Percentiles rank a stretch among this genome's conserved stretches.
Evolutionary conservation across 2,113 vertebrate genomes (phyloP).

Genomic region (Pachycephala philippinensis): DNA sequence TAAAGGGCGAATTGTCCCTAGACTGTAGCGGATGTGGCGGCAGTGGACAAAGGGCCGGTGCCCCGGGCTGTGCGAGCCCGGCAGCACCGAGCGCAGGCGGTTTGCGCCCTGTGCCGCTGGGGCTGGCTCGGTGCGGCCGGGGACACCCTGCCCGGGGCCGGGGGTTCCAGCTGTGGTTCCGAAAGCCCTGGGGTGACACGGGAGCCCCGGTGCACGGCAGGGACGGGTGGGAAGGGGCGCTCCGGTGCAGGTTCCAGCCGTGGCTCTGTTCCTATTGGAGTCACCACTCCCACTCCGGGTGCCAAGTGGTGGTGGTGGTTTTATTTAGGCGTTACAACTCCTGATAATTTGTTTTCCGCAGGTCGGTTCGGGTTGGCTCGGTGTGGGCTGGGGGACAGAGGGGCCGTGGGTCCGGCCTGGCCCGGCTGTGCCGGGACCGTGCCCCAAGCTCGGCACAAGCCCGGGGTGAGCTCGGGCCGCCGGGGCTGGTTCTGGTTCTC

Average conservation of each 20-base stretch:
- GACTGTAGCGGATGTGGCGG: neutral
- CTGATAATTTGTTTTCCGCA: rapidly evolving
- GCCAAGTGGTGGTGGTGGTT: rapidly evolving
- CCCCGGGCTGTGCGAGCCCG: neutral
- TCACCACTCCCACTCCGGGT: neutral
- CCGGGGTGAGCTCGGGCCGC: neutral
- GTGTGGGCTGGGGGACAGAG: rapidly evolving
- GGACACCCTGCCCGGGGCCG: neutral
- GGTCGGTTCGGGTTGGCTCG: rapidly evolving
- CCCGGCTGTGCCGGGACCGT: neutral
- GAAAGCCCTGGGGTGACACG: neutral
- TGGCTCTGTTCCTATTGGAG: rapidly evolving
- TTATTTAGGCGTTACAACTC: rapidly evolving
- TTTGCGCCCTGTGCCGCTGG: neutral
- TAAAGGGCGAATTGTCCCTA: neutral
- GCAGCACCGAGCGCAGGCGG: neutral
- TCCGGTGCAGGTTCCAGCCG: neutral
- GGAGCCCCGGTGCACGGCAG: rapidly evolving
- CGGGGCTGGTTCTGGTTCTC: neutral
- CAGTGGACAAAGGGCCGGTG: neutral
- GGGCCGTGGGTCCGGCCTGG: neutral
- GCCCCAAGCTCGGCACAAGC: neutral
- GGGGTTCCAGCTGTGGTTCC: rapidly evolving
- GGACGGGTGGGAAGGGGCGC: rapidly evolving
- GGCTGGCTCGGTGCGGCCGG: neutral